These are phyloP conservation scores for Toxotes lorentzi DNA, from an alignment of 2,797 vertebrate species.

Conservation along the genomic window DNA sequence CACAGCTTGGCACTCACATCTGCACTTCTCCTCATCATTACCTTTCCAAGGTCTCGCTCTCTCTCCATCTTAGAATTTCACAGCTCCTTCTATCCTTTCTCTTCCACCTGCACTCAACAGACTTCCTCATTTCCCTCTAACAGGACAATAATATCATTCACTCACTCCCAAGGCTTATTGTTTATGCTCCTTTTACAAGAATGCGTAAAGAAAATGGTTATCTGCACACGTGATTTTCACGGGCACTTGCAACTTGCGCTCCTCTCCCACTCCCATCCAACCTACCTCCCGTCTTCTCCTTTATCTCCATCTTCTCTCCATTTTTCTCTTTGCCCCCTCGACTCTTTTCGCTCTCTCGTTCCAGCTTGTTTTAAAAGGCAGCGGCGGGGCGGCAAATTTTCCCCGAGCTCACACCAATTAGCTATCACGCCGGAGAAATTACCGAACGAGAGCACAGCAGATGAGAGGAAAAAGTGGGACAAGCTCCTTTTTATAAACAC, in stretches of 20 bases:
- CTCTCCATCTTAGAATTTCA: slow-evolving; percentile 27
- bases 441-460: slow-evolving; percentile 57
- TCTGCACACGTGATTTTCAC: slow-evolving; percentile 55
- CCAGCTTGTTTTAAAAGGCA: slow-evolving; percentile 63
- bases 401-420: slow-evolving; percentile 75
- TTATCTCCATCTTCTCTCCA: slow-evolving; percentile 68
- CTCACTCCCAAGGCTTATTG: slow-evolving; percentile 17
- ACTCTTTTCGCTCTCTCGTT: slow-evolving; percentile 58
- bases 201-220: slow-evolving; percentile 56
- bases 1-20: slow-evolving; percentile 24
- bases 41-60: slow-evolving; percentile 29
- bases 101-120: slow-evolving; percentile 45
- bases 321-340: slow-evolving; percentile 60
- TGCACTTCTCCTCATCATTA: slow-evolving; percentile 29
- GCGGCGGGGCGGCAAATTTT: slow-evolving; percentile 52
- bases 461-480: slow-evolving; percentile 78
- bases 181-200: slow-evolving; percentile 59
- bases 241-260: slow-evolving; percentile 15
- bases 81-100: slow-evolving; percentile 15
- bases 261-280: slow-evolving; percentile 6
- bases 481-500: slow-evolving; percentile 77
- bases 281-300: slow-evolving; percentile 73
- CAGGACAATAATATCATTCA: slow-evolving; percentile 51
- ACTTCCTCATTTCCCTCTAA: slow-evolving; percentile 39
- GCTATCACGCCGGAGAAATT: slow-evolving; percentile 72